A percentile compares a stretch with the other conserved stretches of the same genome.
phyloP scores from a whole-genome alignment of 2,888 invertebrate genomes.

The Octonoba sinensis region DNA sequence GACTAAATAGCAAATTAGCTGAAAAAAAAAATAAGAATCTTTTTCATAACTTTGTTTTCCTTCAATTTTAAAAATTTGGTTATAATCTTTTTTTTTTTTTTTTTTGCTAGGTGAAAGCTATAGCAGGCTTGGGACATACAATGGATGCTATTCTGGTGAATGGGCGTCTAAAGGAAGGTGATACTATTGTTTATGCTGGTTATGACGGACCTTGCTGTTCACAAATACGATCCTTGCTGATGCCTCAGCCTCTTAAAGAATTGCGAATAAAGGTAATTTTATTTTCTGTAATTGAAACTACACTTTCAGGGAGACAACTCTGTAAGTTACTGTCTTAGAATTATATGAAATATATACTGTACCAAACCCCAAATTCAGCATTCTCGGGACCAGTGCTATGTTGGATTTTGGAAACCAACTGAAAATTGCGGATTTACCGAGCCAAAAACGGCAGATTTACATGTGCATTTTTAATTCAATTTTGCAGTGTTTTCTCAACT shows the following conservation, averaged over 20 bases:
- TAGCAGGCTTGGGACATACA: constrained; percentile 96
- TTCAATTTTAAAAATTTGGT: not conserved
- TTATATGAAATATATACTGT: not conserved
- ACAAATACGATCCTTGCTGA: constrained; percentile 93
- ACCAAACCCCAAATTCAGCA: no score
- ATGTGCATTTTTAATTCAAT: no score
- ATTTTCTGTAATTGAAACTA: constrained; percentile 39
- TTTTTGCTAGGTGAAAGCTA: constrained; percentile 83
- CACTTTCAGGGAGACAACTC: not conserved
- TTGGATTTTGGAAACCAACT: no score
- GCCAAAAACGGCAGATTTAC: no score
- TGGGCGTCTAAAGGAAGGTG: constrained; percentile 92
- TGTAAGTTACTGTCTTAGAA: not conserved
- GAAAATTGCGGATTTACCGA: no score
- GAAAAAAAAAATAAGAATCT: no score
- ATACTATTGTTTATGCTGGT: constrained; percentile 94
- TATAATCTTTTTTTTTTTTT: not conserved
- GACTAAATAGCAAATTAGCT: no score
- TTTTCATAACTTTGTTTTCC: not conserved
- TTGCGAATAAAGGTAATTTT: constrained; percentile 87
- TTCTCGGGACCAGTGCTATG: no score
- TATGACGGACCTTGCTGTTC: constrained; percentile 99
- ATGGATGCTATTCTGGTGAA: constrained; percentile 99
- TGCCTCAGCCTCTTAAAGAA: constrained; percentile 98
- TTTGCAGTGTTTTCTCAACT: no score